These are phyloP conservation scores for Nymphalis polychloros DNA, from an alignment of 2,888 invertebrate species.

Conservation along the genomic window DNA sequence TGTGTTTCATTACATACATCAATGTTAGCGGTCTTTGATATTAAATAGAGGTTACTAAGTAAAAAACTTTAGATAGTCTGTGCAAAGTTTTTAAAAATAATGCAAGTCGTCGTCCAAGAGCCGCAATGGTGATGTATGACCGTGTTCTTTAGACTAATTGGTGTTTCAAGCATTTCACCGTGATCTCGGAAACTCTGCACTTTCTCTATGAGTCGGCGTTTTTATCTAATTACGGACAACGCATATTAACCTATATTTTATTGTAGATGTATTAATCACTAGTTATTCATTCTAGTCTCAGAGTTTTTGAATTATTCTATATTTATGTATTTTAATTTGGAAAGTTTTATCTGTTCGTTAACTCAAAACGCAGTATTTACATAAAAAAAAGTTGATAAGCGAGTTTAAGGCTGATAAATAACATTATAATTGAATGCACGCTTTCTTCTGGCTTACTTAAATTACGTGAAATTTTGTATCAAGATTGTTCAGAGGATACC, in stretches of 20 bases:
- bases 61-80: neutral
- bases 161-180: conserved; percentile 41
- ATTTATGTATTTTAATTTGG: conserved; percentile 21
- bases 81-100: conserved; percentile 14
- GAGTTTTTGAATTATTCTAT: neutral
- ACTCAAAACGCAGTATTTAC: conserved; percentile 11
- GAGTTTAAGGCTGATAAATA: conserved; percentile 6
- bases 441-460: conserved; percentile 1
- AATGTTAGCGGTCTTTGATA: too few relatives aligned
- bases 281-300: conserved; percentile 19
- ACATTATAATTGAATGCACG: conserved; percentile 12
- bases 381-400: conserved; percentile 13
- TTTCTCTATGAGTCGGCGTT: conserved; percentile 47
- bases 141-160: conserved; percentile 37
- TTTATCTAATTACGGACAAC: conserved; percentile 40
- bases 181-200: conserved; percentile 38
- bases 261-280: conserved; percentile 30
- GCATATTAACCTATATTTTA: conserved; percentile 38
- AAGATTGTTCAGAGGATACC: too few relatives aligned
- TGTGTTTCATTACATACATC: too few relatives aligned
- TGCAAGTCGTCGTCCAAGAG: neutral
- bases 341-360: conserved; percentile 22
- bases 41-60: neutral
- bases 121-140: conserved; percentile 31
- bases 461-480: neutral